phyloP scores from a whole-genome alignment of 2,797 vertebrate genomes.

The Sciurus vulgaris region DNA sequence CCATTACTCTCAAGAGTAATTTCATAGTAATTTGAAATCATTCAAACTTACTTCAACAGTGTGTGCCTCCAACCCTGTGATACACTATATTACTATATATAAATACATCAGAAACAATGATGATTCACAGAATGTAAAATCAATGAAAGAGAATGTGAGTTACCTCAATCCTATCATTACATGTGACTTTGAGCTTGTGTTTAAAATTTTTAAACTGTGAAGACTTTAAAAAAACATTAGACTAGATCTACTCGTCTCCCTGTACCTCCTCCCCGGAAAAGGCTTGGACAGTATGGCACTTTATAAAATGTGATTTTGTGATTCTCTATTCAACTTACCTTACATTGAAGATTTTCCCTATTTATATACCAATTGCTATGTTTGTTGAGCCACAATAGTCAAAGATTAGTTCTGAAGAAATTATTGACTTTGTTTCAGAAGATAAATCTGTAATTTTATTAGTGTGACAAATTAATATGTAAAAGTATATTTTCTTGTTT shows the following conservation, averaged over 20 bases:
- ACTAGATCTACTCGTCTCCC: neutral
- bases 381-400: neutral
- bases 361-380: neutral
- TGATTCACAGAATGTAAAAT: neutral
- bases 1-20: neutral
- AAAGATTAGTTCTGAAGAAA: slow-evolving; percentile 58
- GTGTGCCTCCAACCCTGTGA: neutral
- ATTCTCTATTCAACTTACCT: slow-evolving; percentile 4
- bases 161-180: slow-evolving; percentile 10
- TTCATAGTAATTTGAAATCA: neutral
- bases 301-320: slow-evolving; percentile 21
- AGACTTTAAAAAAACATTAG: slow-evolving; percentile 48
- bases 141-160: slow-evolving; percentile 38
- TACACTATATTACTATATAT: neutral
- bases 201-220: slow-evolving; percentile 23
- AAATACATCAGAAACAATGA: slow-evolving; percentile 20
- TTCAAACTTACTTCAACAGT: neutral
- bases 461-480: neutral
- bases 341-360: neutral
- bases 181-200: neutral
- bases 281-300: neutral
- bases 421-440: slow-evolving; percentile 19
- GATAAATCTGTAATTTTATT: neutral
- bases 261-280: neutral
- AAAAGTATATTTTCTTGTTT: neutral